Conservation (phyloP, 1,140 invertebrate genomes). For the Penaeus vannamei region DNA sequence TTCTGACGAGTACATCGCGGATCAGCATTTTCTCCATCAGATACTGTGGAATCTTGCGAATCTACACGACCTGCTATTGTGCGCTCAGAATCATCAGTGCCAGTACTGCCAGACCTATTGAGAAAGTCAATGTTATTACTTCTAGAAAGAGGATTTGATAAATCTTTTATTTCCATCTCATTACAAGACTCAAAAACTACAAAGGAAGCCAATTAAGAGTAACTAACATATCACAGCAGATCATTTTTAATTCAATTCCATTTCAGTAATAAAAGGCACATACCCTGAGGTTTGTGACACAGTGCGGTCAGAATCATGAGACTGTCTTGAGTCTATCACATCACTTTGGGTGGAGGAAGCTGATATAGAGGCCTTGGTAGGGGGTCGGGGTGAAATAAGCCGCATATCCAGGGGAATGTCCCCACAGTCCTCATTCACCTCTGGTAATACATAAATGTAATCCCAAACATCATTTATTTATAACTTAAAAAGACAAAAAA, state of each 20-base stretch:
- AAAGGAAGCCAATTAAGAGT: too few species aligned
- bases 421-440: slow-evolving; percentile 36
- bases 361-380: slow-evolving; percentile 48
- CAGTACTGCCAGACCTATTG: slow-evolving; percentile 65
- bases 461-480: background rate
- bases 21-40: slow-evolving; percentile 76
- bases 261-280: background rate
- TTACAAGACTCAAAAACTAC: too few species aligned
- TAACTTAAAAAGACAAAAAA: background rate
- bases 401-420: slow-evolving; percentile 63
- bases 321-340: slow-evolving; percentile 65
- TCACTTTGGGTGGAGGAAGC: slow-evolving; percentile 66
- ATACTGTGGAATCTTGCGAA: slow-evolving; percentile 89
- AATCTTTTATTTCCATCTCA: too few species aligned
- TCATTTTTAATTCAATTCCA: background rate
- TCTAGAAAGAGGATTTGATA: background rate
- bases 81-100: slow-evolving; percentile 82
- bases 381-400: slow-evolving; percentile 46
- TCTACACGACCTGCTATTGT: slow-evolving; percentile 83
- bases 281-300: slow-evolving; percentile 67
- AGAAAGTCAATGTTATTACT: background rate
- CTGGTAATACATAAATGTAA: slow-evolving; percentile 13
- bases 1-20: slow-evolving; percentile 88
- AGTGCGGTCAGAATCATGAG: slow-evolving; percentile 67
- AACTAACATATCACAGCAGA: too few species aligned